Percentiles rank a stretch among this genome's conserved stretches.
These are phyloP conservation scores for Falcunculus frontatus DNA, from an alignment of 2,113 vertebrate species.

Conservation along the genomic window DNA sequence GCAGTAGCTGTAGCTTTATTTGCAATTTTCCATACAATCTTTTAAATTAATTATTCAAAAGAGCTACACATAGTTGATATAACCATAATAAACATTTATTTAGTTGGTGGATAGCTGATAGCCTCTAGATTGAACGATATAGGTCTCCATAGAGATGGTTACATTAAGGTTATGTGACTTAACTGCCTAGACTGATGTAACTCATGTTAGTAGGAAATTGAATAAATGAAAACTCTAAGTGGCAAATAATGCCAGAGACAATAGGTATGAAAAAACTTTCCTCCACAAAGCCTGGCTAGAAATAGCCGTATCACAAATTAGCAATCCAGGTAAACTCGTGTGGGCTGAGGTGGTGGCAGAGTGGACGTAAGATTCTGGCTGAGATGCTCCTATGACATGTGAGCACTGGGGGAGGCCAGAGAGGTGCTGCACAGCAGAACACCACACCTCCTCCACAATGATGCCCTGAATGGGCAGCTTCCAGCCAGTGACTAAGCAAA, in stretches of 20 bases:
- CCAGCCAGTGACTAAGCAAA: neutral
- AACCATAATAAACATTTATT: neutral
- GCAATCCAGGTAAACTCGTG: neutral
- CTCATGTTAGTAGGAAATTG: neutral
- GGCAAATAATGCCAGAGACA: neutral
- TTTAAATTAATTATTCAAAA: neutral
- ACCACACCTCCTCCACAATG: neutral
- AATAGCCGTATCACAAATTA: neutral
- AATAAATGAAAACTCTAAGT: neutral
- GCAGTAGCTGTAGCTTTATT: neutral
- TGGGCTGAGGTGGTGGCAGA: neutral
- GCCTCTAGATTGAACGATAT: neutral
- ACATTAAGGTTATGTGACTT: neutral
- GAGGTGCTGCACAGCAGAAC: neutral
- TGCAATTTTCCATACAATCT: neutral
- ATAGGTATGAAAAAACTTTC: neutral
- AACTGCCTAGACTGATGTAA: neutral
- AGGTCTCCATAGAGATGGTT: neutral
- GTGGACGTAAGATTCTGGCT: neutral
- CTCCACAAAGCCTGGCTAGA: neutral
- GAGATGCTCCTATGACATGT: accelerated
- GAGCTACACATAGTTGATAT: neutral
- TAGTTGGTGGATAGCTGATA: neutral
- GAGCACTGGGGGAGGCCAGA: neutral
- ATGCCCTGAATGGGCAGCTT: neutral